phyloP scores from a whole-genome alignment of 2,113 vertebrate species.

The Okapia johnstoni region DNA sequence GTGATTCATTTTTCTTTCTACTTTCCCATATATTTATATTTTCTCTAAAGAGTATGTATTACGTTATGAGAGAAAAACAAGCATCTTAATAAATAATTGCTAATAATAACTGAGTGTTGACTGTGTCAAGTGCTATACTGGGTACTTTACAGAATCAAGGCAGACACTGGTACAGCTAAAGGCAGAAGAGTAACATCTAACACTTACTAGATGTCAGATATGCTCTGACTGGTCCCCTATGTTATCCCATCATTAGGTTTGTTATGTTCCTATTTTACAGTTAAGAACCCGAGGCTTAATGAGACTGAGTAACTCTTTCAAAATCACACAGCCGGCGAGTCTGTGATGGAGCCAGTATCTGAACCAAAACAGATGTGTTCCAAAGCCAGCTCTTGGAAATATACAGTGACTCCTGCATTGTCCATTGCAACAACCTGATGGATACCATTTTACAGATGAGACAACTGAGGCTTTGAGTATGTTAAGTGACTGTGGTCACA shows the following conservation, averaged over 20 bases:
- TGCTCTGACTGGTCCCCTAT: not conserved
- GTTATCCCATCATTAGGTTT: not conserved
- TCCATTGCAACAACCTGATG: not conserved
- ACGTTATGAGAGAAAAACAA: not conserved
- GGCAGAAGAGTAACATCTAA: not conserved
- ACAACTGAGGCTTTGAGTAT: not conserved
- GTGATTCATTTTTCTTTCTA: not conserved
- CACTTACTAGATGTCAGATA: not conserved
- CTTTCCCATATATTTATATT: not conserved
- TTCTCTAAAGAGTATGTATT: not conserved
- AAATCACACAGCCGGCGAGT: not conserved
- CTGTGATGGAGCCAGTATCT: not conserved
- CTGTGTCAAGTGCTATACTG: not conserved
- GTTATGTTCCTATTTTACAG: not conserved
- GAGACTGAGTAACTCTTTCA: not conserved
- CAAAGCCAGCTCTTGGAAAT: not conserved
- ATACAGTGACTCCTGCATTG: not conserved
- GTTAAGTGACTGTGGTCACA: not conserved
- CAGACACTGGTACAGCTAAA: not conserved
- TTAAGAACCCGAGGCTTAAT: not conserved
- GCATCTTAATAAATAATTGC: not conserved
- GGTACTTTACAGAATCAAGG: not conserved
- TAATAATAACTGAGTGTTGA: not conserved
- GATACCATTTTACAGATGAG: not conserved
- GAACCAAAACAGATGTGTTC: not conserved